phyloP scores from a whole-genome alignment of 1,140 invertebrate genomes.

The Macrosteles quadrilineatus region DNA sequence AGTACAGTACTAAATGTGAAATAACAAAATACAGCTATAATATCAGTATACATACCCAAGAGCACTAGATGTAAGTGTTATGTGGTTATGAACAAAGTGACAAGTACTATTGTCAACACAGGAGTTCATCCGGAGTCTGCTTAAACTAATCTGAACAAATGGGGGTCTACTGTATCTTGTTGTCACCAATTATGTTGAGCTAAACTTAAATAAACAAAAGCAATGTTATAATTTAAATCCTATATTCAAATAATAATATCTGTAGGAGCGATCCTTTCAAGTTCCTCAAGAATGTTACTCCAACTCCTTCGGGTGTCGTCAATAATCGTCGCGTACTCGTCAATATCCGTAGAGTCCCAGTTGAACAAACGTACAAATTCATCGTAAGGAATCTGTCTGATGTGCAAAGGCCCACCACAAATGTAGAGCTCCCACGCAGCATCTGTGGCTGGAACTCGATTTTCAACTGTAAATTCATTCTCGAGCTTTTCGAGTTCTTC shows the following conservation, averaged over 20 bases:
- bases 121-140: no score
- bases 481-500: neutral
- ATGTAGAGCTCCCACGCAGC: constrained; percentile 2
- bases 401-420: neutral
- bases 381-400: constrained; percentile 17
- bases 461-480: neutral
- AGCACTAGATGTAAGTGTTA: no score
- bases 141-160: no score
- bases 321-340: neutral
- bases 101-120: no score
- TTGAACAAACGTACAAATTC: neutral
- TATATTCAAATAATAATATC: constrained; percentile 5
- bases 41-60: no score
- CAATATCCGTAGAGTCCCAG: neutral
- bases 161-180: no score
- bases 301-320: neutral
- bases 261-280: neutral
- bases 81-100: no score
- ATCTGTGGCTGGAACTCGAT: neutral
- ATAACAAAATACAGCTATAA: no score
- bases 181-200: no score
- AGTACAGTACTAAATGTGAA: no score
- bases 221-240: no score
- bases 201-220: no score
- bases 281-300: neutral